A percentile compares a stretch with the other conserved stretches of the same genome.
These are phyloP conservation scores for Dynastes maya DNA, from an alignment of 2,888 invertebrate genomes.

Conservation along the genomic window DNA sequence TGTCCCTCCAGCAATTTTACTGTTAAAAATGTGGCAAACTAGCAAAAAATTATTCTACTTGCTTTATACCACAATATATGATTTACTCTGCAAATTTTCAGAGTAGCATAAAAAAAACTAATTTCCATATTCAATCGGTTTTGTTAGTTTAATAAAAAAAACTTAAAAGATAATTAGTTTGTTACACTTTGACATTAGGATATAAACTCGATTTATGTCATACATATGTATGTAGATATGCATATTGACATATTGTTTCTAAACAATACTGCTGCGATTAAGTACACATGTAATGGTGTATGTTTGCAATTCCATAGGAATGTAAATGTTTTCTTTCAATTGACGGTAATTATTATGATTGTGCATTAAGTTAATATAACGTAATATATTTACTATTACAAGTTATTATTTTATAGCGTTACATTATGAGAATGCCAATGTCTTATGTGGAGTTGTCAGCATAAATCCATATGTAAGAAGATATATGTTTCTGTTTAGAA, in stretches of 20 bases:
- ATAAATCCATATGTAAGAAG: neutral
- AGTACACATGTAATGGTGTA: neutral
- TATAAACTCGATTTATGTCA: neutral
- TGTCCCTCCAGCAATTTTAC: too few species aligned
- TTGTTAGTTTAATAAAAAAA: slow-evolving; percentile 4
- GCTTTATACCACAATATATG: neutral
- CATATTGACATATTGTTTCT: neutral
- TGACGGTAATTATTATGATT: slow-evolving; percentile 1
- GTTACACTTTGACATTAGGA: slow-evolving; percentile 27
- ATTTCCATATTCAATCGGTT: slow-evolving; percentile 27
- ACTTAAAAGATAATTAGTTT: slow-evolving; percentile 13
- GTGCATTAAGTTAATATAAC: slow-evolving; percentile 4
- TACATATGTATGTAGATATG: neutral
- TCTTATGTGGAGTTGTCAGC: neutral
- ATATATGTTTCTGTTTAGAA: neutral
- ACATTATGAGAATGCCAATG: neutral
- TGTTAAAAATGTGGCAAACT: too few species aligned
- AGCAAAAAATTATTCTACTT: neutral
- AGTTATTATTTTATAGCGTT: neutral
- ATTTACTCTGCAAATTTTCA: neutral
- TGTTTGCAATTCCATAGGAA: slow-evolving; percentile 8
- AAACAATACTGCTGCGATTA: neutral
- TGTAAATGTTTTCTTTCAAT: slow-evolving; percentile 8
- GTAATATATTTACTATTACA: neutral
- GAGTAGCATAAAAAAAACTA: slow-evolving; percentile 10